These are phyloP conservation scores for Heliconius nattereri DNA, from an alignment of 1,140 invertebrate species.

Conservation along the genomic window DNA sequence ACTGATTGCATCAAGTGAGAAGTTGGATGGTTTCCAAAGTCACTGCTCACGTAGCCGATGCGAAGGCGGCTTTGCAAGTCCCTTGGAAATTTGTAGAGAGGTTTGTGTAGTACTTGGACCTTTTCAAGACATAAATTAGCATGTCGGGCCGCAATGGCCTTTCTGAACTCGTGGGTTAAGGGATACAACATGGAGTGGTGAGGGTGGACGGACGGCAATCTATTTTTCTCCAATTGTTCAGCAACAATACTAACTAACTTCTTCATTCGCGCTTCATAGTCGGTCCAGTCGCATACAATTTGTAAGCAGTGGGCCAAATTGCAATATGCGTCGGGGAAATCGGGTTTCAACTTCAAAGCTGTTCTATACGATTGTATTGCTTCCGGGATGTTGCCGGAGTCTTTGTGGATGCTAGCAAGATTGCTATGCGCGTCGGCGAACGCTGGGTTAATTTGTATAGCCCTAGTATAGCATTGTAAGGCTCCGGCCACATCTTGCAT, in stretches of 20 bases:
- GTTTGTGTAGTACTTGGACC: conserved; percentile 96
- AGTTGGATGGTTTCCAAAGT: conserved; percentile 99
- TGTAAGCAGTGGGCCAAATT: conserved; percentile 99
- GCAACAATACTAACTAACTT: conserved; percentile 97
- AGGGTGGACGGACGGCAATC: conserved; percentile 98
- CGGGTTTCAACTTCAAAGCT: conserved; percentile 98
- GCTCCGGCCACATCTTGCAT: conserved; percentile 99
- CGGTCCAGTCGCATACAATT: conserved; percentile 99
- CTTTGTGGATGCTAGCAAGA: conserved; percentile 99
- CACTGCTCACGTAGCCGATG: conserved; percentile 99
- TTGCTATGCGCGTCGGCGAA: conserved; percentile 99
- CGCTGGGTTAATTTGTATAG: conserved; percentile 99
- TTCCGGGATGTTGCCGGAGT: conserved; percentile 99
- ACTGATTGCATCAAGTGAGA: conserved; percentile 99
- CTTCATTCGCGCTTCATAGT: conserved; percentile 98
- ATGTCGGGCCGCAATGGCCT: conserved; percentile 97
- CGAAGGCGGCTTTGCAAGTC: conserved; percentile 87
- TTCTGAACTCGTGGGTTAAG: conserved; percentile 95
- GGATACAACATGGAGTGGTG: conserved; percentile 99
- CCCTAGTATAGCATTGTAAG: conserved; percentile 97
- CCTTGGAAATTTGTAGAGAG: conserved; percentile 91
- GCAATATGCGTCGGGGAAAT: conserved; percentile 99
- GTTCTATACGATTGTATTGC: conserved; percentile 98
- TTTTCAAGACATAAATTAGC: conserved; percentile 99
- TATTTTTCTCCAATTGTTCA: conserved; percentile 98